Evolutionary conservation across 2,113 vertebrate species (phyloP).

Genomic region (Hypanus sabinus): DNA sequence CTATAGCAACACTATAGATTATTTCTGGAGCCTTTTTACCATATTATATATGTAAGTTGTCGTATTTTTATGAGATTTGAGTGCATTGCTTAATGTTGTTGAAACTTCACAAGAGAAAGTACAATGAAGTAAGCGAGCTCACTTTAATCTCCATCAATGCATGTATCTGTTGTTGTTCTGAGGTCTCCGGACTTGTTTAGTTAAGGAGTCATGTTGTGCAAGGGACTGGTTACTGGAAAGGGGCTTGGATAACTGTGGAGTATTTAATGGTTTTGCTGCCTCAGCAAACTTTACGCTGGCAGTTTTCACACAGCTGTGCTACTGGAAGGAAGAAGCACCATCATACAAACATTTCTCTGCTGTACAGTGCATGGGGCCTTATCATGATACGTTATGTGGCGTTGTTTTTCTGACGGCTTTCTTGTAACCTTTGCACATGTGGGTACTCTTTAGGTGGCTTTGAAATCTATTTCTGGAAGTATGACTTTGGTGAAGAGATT

Average conservation of each 20-base stretch:
- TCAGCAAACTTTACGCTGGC: slow-evolving; percentile 93
- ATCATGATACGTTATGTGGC: not conserved
- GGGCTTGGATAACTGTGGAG: slow-evolving; percentile 92
- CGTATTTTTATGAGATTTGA: not conserved
- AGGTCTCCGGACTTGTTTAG: slow-evolving; percentile 57
- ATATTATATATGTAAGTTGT: not conserved
- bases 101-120: not conserved
- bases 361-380: slow-evolving; percentile 7
- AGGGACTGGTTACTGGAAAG: slow-evolving; percentile 86
- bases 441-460: slow-evolving; percentile 49
- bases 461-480: slow-evolving; percentile 55
- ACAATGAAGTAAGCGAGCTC: not conserved
- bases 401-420: not conserved
- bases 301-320: slow-evolving; percentile 97
- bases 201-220: slow-evolving; percentile 94
- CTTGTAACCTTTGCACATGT: slow-evolving; percentile 53
- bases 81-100: not conserved
- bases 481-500: slow-evolving; percentile 45
- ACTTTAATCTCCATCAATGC: not conserved
- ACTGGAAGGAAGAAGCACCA: slow-evolving; percentile 80
- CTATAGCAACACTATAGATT: not conserved
- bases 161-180: not conserved
- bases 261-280: slow-evolving; percentile 97
- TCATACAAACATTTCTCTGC: slow-evolving; percentile 62
- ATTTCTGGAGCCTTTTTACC: not conserved